Evolutionary conservation across 1,140 invertebrate genomes (phyloP).

Genomic region (Brachionus angularis): DNA sequence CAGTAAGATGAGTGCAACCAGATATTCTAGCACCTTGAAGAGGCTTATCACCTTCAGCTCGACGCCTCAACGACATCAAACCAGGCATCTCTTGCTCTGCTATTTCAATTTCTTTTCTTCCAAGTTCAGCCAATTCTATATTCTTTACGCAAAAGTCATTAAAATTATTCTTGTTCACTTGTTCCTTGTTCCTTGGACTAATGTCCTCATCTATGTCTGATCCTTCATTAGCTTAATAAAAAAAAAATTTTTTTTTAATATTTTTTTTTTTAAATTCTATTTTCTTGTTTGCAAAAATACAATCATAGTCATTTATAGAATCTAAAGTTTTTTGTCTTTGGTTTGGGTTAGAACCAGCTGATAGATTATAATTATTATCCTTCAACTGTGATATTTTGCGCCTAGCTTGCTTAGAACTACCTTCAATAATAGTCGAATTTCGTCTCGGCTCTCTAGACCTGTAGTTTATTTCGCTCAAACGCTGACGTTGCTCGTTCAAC

Average conservation of each 20-base stretch:
- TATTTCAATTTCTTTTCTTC: conserved; percentile 90
- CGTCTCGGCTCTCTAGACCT: background rate
- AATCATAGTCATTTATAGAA: conserved; percentile 1
- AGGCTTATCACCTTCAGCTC: conserved; percentile 61
- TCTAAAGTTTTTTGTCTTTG: conserved; percentile 1
- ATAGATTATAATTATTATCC: too few species aligned
- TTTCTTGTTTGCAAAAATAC: background rate
- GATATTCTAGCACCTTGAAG: conserved; percentile 91
- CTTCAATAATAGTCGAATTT: conserved; percentile 4
- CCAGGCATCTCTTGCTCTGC: conserved; percentile 99
- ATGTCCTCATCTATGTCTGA: conserved; percentile 33
- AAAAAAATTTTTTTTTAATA: background rate
- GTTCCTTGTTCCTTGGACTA: conserved; percentile 36
- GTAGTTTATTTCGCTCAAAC: background rate
- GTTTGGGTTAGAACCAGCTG: background rate
- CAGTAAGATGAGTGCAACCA: conserved; percentile 94
- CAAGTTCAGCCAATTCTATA: conserved; percentile 84
- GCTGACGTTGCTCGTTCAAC: background rate
- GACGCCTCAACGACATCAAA: conserved; percentile 77
- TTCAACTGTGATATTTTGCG: too few species aligned
- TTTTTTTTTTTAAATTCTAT: background rate
- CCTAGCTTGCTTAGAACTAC: background rate
- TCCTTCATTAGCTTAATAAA: conserved; percentile 18
- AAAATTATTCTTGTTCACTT: conserved; percentile 60
- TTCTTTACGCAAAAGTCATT: conserved; percentile 85